Percentiles rank a stretch among this genome's conserved stretches.
Conservation (phyloP, 2,797 vertebrate species). For the Nannoperca obscura region DNA sequence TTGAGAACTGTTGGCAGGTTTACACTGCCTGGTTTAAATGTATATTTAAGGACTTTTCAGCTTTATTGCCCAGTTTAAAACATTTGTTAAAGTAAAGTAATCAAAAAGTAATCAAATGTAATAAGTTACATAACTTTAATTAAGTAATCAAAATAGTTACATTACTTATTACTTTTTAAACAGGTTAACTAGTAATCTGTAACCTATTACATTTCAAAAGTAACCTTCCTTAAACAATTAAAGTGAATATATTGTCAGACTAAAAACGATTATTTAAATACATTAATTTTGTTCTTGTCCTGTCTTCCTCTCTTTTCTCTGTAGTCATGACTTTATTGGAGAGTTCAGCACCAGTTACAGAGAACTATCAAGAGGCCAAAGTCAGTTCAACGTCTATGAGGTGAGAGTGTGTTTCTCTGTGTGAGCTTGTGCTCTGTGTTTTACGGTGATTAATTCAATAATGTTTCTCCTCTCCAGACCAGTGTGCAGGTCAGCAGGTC, state of each 20-base stretch:
- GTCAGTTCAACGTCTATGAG: slow-evolving; percentile 98
- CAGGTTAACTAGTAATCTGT: no score
- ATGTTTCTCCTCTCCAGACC: not conserved
- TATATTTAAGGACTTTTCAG: no score
- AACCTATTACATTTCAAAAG: no score
- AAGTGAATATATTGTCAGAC: not conserved
- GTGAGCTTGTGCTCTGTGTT: not conserved
- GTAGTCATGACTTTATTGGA: slow-evolving; percentile 97
- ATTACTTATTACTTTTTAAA: no score
- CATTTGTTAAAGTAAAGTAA: no score
- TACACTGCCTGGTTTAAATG: no score
- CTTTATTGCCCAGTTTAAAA: no score
- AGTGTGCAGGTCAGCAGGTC: not conserved
- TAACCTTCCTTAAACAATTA: no score
- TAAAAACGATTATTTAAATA: not conserved
- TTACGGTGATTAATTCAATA: not conserved
- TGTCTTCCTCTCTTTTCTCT: slow-evolving; percentile 5
- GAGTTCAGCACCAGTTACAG: slow-evolving; percentile 99
- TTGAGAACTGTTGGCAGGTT: no score
- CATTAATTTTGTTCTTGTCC: not conserved
- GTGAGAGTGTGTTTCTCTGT: slow-evolving; percentile 77
- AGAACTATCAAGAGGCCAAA: slow-evolving; percentile 95
- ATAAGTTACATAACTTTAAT: no score
- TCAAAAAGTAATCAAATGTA: no score
- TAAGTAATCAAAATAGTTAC: no score